Conservation (phyloP, 2,888 invertebrate species). For the Cephus spinipes region DNA sequence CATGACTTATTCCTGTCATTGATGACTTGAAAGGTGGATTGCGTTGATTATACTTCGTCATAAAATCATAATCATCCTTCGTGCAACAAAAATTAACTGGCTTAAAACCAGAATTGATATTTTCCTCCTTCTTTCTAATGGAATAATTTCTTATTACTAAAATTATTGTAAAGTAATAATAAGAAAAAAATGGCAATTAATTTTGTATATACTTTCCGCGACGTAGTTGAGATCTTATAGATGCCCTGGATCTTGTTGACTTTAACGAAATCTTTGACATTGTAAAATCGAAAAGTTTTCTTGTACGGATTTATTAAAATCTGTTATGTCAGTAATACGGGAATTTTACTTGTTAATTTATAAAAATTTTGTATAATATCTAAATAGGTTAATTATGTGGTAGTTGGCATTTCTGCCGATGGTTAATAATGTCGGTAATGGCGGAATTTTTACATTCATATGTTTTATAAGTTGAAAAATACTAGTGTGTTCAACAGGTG, state of each 20-base stretch:
- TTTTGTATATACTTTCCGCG: slow-evolving; percentile 6
- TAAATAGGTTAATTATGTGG: not conserved
- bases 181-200: slow-evolving; percentile 1
- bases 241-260: not conserved
- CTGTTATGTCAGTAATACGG: not conserved
- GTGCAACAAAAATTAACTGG: slow-evolving; percentile 42
- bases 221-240: not conserved
- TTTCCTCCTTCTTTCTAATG: slow-evolving; percentile 1
- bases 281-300: not conserved
- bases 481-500: not conserved
- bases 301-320: not conserved
- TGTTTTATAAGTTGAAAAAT: not conserved
- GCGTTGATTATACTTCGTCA: slow-evolving; percentile 30
- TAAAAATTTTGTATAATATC: not conserved
- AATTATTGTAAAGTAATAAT: not conserved
- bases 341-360: not conserved
- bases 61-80: slow-evolving; percentile 26
- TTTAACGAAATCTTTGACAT: not conserved
- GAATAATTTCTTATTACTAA: not conserved
- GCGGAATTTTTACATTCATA: not conserved
- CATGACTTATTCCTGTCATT: slow-evolving; percentile 14
- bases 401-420: not conserved
- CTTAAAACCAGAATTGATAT: slow-evolving; percentile 16
- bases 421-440: not conserved
- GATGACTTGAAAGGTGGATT: slow-evolving; percentile 27